Evolutionary conservation across 2,888 invertebrate species (phyloP), one percentile per base, ranked within the genome.

Genomic region (Branchellion lobata): DNA sequence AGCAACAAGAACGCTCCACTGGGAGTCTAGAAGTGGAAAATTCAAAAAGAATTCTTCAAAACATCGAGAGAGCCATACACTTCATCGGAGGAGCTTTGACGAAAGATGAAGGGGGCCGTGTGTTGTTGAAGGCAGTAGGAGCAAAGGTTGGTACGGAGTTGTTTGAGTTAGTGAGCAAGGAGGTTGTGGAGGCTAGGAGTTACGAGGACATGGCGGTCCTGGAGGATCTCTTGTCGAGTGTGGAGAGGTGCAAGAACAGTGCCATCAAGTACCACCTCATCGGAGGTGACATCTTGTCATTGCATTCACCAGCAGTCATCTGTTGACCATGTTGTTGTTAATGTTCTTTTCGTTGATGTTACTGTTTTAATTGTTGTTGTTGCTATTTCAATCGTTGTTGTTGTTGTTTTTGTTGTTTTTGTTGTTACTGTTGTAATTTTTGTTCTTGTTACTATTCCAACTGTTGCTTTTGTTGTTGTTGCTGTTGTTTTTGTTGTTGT

Each of bases 181-280:
- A 57, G 21, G 24, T 57, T 3, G 5, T 57, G 61, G n/a, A n/a
- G 24, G 61, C n/a, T 3, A 18, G 24, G 24, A 57, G 24, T 57
- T 3, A 57, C 21, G 61, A 57, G 21, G 61, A 57, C 61, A 57
- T 24, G 24, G 24, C 21, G 61, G 5, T n/a, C n/a, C 21, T 57
- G 3, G 61, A 57, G 24, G 24, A 18, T n/a, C 61, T 57, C 24
- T 5, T 57, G 24, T 5, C 5, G 21, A n/a, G 3, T 5, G 61
- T 57, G 14, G 5, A 57, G 3, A 5, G 21, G 61, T 24, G 21
- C 61, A 57, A n/a, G 24, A 57, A 8, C n/a, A 18, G 11, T 24
- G 61, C 61, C 61, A 5, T n/a, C 61, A 57, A 57, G 61, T 57
- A 5, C 61, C 61, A 57, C 24, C 61, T 57, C 24, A n/a, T 57